These are phyloP conservation scores for Lota lota DNA, from an alignment of 2,113 vertebrate genomes.

Conservation along the genomic window DNA sequence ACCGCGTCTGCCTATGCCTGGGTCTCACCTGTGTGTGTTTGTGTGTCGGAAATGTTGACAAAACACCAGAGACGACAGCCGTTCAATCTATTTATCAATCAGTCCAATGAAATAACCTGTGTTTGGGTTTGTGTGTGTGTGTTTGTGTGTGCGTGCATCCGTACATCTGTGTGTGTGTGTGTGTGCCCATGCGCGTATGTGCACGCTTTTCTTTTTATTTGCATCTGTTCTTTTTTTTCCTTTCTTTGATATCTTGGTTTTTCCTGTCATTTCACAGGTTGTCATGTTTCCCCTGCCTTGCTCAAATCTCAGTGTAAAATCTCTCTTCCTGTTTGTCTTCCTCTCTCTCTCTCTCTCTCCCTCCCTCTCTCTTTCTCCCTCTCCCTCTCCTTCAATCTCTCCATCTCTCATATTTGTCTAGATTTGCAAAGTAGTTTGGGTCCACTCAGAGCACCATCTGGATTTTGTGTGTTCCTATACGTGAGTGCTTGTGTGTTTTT, in stretches of 20 bases:
- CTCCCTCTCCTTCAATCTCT: too few relatives aligned
- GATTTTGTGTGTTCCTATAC: conserved; percentile 21
- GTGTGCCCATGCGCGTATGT: neutral
- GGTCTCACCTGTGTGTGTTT: conserved; percentile 61
- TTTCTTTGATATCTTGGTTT: conserved; percentile 3
- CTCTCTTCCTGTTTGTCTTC: neutral
- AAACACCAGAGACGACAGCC: conserved; percentile 26
- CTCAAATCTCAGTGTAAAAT: conserved; percentile 3
- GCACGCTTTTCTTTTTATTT: conserved; percentile 12
- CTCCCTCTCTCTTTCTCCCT: too few relatives aligned
- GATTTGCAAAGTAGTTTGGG: conserved; percentile 33
- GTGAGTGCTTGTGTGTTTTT: conserved; percentile 11
- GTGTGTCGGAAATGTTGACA: conserved; percentile 16
- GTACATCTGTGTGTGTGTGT: neutral
- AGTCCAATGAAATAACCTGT: too few relatives aligned
- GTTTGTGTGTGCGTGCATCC: neutral
- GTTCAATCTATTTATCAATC: too few relatives aligned
- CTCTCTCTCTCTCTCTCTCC: too few relatives aligned
- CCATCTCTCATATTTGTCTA: conserved; percentile 5
- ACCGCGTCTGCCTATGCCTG: conserved; percentile 44
- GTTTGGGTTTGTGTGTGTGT: conserved; percentile 2
- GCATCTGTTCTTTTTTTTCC: neutral
- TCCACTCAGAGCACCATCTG: conserved; percentile 30
- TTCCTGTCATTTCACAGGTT: neutral
- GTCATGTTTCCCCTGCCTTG: conserved; percentile 1